phyloP scores from a whole-genome alignment of 2,113 vertebrate genomes.

The Mirza zaza region DNA sequence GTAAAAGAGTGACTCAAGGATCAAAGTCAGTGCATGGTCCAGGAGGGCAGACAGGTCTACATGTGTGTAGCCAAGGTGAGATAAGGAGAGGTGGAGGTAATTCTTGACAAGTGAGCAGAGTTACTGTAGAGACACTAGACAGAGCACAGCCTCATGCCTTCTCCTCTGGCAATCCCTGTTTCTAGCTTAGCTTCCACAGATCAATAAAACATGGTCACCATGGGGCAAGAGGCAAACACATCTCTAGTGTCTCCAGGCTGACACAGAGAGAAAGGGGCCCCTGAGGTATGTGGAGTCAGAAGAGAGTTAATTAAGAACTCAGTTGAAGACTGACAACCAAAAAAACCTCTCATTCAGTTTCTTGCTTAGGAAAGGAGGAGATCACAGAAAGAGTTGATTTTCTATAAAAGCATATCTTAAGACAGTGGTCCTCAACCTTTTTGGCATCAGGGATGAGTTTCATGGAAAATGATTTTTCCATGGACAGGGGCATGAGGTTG shows the following conservation, averaged over 20 bases:
- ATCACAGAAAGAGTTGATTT: background rate
- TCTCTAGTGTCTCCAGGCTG: background rate
- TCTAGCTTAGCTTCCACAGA: background rate
- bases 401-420: background rate
- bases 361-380: background rate
- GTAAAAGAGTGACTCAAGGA: background rate
- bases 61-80: background rate
- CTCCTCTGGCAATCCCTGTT: background rate
- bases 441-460: too few species aligned
- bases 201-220: background rate
- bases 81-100: too few species aligned
- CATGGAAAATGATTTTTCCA: too few species aligned
- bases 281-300: background rate
- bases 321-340: background rate
- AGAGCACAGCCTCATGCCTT: background rate
- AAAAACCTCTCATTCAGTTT: background rate
- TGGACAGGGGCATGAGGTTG: too few species aligned
- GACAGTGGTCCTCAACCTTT: background rate
- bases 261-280: background rate
- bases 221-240: background rate
- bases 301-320: background rate
- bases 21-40: background rate
- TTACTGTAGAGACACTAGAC: background rate
- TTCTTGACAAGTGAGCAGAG: background rate
- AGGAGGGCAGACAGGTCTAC: background rate